Evolutionary conservation across 2,888 invertebrate genomes (phyloP).

Genomic region (Psylliodes chrysocephalus): DNA sequence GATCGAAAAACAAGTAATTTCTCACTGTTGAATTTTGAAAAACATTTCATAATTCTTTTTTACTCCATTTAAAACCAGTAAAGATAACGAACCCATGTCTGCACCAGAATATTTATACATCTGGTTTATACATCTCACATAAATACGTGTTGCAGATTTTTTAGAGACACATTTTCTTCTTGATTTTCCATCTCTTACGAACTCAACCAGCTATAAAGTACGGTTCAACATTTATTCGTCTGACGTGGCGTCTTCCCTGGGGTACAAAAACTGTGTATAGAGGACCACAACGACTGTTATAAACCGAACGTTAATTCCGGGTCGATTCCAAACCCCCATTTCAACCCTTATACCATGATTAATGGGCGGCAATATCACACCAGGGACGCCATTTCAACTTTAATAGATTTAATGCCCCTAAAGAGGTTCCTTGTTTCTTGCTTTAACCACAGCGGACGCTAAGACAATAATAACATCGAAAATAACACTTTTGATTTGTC

Average conservation of each 20-base stretch:
- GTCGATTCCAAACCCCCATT: constrained; percentile 13
- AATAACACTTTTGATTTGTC: no score
- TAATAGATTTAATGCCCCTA: background rate
- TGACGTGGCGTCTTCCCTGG: background rate
- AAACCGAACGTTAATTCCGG: constrained; percentile 16
- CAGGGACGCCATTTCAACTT: background rate
- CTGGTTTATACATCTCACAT: no score
- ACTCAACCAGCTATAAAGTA: background rate
- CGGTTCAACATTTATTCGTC: background rate
- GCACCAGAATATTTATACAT: no score
- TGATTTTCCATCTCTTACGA: no score
- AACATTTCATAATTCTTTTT: no score
- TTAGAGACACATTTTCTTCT: no score
- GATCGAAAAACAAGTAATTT: no score
- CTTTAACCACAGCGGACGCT: background rate
- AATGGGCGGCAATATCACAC: constrained; percentile 8
- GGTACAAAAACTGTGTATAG: background rate
- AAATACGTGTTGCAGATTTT: no score
- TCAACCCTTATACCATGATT: constrained; percentile 13
- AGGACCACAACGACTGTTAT: background rate
- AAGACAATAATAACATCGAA: no score
- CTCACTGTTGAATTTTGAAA: no score
- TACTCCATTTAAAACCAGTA: no score
- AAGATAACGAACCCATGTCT: no score
- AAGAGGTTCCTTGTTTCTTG: background rate